Conservation (phyloP, 2,113 vertebrate species). For the Tupaia chinensis region DNA sequence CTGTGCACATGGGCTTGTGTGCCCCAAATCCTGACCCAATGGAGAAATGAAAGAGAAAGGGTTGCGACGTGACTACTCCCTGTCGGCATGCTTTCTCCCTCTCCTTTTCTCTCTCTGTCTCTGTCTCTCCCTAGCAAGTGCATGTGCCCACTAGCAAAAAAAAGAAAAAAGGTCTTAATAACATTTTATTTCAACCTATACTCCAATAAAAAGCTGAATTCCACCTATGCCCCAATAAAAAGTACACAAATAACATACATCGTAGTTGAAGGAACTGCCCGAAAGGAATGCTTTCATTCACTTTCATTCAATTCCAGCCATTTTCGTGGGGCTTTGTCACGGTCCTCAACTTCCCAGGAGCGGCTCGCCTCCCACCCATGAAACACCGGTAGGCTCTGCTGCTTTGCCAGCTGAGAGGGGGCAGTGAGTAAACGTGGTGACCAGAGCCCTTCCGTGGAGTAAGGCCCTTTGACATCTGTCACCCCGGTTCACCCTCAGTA, state of each 20-base stretch:
- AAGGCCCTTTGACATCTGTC: not conserved
- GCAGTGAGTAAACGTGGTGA: not conserved
- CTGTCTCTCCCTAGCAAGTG: too few species aligned
- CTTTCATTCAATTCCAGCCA: not conserved
- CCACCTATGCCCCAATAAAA: not conserved
- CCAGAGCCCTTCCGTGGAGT: not conserved
- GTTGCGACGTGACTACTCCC: too few species aligned
- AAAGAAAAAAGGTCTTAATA: too few species aligned
- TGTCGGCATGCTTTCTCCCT: too few species aligned
- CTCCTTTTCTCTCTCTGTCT: too few species aligned
- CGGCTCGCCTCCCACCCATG: not conserved
- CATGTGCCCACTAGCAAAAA: too few species aligned
- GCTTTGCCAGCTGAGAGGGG: not conserved
- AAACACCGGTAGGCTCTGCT: not conserved
- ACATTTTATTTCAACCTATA: too few species aligned
- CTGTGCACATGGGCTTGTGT: too few species aligned
- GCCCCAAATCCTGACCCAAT: too few species aligned
- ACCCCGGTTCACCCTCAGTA: not conserved
- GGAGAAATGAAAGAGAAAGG: too few species aligned
- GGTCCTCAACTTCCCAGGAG: not conserved
- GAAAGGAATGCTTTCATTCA: not conserved
- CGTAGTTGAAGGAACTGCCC: not conserved
- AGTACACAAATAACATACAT: conserved; percentile 13
- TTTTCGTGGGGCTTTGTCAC: not conserved
- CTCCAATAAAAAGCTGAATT: not conserved